Evolutionary conservation across 2,113 vertebrate genomes (phyloP), one percentile per base, ranked within the genome.

Genomic region (Ictidomys tridecemlineatus): DNA sequence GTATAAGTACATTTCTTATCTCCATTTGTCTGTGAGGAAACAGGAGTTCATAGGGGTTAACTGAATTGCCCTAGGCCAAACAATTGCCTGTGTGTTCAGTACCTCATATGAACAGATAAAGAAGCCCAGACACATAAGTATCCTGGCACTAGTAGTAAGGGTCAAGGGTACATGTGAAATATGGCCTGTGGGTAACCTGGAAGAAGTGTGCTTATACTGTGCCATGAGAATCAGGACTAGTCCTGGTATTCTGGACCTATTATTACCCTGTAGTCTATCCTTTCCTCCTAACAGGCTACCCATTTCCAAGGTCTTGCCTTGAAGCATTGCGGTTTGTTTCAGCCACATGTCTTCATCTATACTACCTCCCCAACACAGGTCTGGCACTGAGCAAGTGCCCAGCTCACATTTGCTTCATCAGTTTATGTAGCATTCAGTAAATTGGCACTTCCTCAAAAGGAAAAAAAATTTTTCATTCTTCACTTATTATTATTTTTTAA

Each of bases 401-500:
- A 53, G 34, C 30, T 34, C 53, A 51, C 4, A 3, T 78, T 85
- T 93, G 61, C 82, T 78, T 78, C 63, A 78, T 63, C 48, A 79
- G 72, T 91, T 91, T 91, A 63, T 28, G 63, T 95, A 79, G 42
- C 48, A 48, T 63, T 94, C 42, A 45, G 2, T 91, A 45, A 86
- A 85, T 42, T 94, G 78, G 91, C 85, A 53, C 61, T 96, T 92
- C 11, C 61, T 72, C 17, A 91, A 97, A 91, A 65, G 53, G 61
- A 84, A 84, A 88, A 95, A 93, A 95, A 93, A 42, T n/a, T 85
- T 98, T 97, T 96, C 65, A 96, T 97, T 97, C 77, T 94, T 90
- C 90, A 84, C 91, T 89, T 97, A 96, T 96, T 91, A 94, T 82
- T 93, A 45, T 45, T 97, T 91, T 73, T 86, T 58, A 88, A 96